A percentile compares a stretch with the other conserved stretches of the same genome.
These are phyloP conservation scores for Drymonia ruficornis DNA, from an alignment of 2,888 invertebrate species.

Conservation along the genomic window DNA sequence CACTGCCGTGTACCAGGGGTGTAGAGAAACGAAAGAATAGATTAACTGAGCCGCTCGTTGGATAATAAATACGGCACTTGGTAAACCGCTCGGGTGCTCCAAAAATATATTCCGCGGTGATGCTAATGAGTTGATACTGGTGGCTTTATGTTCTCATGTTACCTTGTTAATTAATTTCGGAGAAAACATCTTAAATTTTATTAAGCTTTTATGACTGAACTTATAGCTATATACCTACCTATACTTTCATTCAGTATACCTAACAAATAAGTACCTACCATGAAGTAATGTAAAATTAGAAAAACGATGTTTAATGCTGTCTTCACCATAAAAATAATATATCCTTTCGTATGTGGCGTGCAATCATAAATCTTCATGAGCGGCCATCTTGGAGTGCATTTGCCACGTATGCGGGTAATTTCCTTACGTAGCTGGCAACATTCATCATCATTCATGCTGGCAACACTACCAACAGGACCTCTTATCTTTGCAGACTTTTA, in stretches of 20 bases:
- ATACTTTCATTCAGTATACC: too few relatives aligned
- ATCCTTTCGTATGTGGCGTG: slow-evolving; percentile 20
- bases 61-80: slow-evolving; percentile 35
- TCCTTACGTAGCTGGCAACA: slow-evolving; percentile 44
- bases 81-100: slow-evolving; percentile 29
- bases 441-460: slow-evolving; percentile 53
- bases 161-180: slow-evolving; percentile 35
- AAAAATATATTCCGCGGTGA: slow-evolving; percentile 48
- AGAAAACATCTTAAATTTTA: neutral
- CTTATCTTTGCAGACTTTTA: too few relatives aligned
- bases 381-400: slow-evolving; percentile 58
- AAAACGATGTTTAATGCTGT: neutral
- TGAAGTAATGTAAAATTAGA: neutral
- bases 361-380: slow-evolving; percentile 49
- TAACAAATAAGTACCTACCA: too few relatives aligned
- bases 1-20: slow-evolving; percentile 39
- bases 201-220: neutral
- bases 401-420: slow-evolving; percentile 50
- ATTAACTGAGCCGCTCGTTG: slow-evolving; percentile 42
- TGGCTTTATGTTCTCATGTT: slow-evolving; percentile 37
- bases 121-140: slow-evolving; percentile 55
- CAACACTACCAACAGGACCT: slow-evolving; percentile 21
- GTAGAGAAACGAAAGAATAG: slow-evolving; percentile 47
- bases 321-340: neutral
- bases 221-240: too few relatives aligned